Conservation (phyloP, 2,113 vertebrate species). For the Vulpes vulpes region DNA sequence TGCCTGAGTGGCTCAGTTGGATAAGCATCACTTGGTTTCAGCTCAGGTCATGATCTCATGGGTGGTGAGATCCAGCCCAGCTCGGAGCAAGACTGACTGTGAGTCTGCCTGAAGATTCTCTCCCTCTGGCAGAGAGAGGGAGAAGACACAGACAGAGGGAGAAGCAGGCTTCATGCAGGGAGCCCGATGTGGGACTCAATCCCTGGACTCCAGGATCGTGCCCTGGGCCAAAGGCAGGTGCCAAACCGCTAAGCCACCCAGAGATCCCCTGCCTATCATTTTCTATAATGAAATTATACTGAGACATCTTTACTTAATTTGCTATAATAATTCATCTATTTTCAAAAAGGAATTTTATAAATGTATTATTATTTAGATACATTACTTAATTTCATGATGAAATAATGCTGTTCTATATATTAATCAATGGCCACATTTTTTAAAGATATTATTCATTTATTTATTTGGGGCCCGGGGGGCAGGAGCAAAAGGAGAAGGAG, state of each 20-base stretch:
- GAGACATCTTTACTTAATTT: not conserved
- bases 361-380: not conserved
- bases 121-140: too few species aligned
- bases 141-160: too few species aligned
- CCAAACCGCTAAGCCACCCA: too few species aligned
- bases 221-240: too few species aligned
- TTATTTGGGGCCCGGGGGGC: not conserved
- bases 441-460: not conserved
- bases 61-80: not conserved
- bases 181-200: too few species aligned
- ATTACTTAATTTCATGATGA: conserved; percentile 39
- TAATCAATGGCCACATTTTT: not conserved
- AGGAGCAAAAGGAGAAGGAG: not conserved
- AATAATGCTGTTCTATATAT: not conserved
- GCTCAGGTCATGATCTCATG: not conserved
- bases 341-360: conserved; percentile 40
- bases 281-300: not conserved
- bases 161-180: too few species aligned
- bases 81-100: too few species aligned
- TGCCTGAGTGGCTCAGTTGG: not conserved
- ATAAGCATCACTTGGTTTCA: not conserved
- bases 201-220: too few species aligned
- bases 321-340: not conserved
- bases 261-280: not conserved
- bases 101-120: not conserved